A percentile compares a stretch with the other conserved stretches of the same genome.
phyloP scores from a whole-genome alignment of 2,113 vertebrate genomes.

The Apodemus speciosus region DNA sequence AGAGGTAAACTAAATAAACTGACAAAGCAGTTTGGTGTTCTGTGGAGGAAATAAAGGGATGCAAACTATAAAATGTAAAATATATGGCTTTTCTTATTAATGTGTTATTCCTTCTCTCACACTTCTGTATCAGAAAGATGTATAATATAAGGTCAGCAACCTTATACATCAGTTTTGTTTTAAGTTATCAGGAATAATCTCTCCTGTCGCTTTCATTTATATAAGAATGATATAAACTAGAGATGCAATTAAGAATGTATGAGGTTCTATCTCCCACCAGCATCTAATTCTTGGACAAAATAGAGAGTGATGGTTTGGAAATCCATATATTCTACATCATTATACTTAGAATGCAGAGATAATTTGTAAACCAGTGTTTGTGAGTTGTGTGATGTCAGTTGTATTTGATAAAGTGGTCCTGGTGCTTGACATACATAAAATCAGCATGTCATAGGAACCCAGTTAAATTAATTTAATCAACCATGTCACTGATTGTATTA shows the following conservation, averaged over 20 bases:
- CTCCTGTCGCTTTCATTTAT: background rate
- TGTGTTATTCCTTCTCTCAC: background rate
- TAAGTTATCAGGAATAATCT: background rate
- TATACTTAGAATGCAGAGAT: background rate
- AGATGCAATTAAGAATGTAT: background rate
- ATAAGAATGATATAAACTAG: background rate
- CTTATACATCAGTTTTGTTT: background rate
- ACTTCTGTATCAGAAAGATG: background rate
- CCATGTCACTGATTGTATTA: background rate
- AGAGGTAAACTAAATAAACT: background rate
- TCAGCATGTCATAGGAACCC: background rate
- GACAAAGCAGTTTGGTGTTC: background rate
- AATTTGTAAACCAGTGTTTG: background rate
- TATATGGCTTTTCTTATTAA: background rate
- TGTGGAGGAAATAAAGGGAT: background rate
- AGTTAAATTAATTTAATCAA: background rate
- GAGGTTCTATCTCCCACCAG: background rate
- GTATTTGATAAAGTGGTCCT: background rate
- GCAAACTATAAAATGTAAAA: background rate
- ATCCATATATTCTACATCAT: background rate
- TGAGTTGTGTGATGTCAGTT: background rate
- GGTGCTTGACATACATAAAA: background rate
- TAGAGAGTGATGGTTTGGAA: background rate
- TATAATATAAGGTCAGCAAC: fast-evolving
- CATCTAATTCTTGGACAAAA: background rate